Evolutionary conservation across 2,888 invertebrate genomes (phyloP).

Genomic region (Volucella bombylans): DNA sequence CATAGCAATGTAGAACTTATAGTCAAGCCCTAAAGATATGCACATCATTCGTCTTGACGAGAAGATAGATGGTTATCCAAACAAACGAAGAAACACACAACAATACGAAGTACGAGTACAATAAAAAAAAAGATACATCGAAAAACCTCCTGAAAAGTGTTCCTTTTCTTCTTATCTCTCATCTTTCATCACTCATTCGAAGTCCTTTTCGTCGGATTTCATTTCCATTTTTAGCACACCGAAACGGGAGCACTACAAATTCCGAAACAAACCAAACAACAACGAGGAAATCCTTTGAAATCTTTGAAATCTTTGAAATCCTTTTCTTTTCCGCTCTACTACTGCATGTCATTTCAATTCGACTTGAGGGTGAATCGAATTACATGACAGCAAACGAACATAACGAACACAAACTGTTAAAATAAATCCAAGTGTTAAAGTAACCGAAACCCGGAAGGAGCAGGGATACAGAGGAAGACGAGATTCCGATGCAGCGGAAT

Average conservation of each 20-base stretch:
- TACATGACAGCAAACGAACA: constrained; percentile 58
- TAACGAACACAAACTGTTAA: constrained; percentile 42
- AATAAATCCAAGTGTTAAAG: constrained; percentile 2
- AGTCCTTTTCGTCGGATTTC: constrained; percentile 6
- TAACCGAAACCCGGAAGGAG: constrained; percentile 61
- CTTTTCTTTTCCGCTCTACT: constrained; percentile 16
- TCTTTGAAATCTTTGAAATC: constrained; percentile 54
- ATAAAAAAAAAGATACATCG: constrained; percentile 48
- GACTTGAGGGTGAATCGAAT: constrained; percentile 73
- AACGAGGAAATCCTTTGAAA: constrained; percentile 7
- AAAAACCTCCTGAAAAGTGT: constrained; percentile 15
- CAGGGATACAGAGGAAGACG: background rate
- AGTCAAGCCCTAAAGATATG: constrained; percentile 33
- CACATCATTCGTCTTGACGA: constrained; percentile 1
- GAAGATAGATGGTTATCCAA: constrained; percentile 61
- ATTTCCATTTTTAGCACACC: constrained; percentile 44
- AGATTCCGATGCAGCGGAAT: background rate
- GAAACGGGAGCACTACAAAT: constrained; percentile 71
- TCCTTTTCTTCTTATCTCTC: constrained; percentile 25
- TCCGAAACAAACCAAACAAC: constrained; percentile 62
- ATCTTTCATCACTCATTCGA: constrained; percentile 69
- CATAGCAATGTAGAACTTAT: constrained; percentile 39
- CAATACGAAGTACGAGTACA: background rate
- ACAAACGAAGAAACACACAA: constrained; percentile 14
- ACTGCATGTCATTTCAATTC: constrained; percentile 17